Evolutionary conservation across 1,140 invertebrate genomes (phyloP), one percentile per base, ranked within the genome.

Genomic region (Brevipalpus yothersi): DNA sequence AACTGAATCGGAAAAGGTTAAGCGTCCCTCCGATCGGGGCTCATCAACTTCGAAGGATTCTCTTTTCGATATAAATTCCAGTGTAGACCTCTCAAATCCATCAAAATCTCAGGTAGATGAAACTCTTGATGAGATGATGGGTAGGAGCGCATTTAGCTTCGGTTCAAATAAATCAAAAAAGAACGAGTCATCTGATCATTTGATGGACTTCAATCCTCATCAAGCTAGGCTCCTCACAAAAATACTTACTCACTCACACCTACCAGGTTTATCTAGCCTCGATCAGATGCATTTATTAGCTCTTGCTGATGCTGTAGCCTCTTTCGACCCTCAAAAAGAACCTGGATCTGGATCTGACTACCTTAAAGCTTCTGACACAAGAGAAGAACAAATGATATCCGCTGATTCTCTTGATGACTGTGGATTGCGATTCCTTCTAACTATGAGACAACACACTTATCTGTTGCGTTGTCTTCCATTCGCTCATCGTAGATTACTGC

Each of bases 211-310:
- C 66, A 84, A 84, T 1, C 83, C 82, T 0, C 73, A 83, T 60
- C 83, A 88, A 75, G 78, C 80, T 58, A 74, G 82, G 56, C 73
- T 86, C n/a, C 56, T 67, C 1, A 66, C 65, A 17, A 65, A 88
- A 4, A 75, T 96, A 19, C 74, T 98, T 12, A 96, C 92, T 0
- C 91, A 96, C 70, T 92, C 87, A 2, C 92, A 96, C 72, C 74
- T 99, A 19, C 94, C 94, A 1, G 93, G 93, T 0, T 73, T 99
- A 5, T 94, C 90, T 3, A 93, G 88, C 68, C 77, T 98, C 23
- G 95, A 99, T 73, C 95, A 99, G 71, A 97, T 99, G 92, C 94
- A 99, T 73, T 74, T 99, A 39, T 72, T 99, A 10, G 94, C 94
- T 7, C 70, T 99, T 21, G 93, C 93, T 23, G 94, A 99, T 67